A percentile compares a stretch with the other conserved stretches of the same genome.
Evolutionary conservation across 2,797 vertebrate genomes (phyloP).

Genomic region (Denticeps clupeoides): DNA sequence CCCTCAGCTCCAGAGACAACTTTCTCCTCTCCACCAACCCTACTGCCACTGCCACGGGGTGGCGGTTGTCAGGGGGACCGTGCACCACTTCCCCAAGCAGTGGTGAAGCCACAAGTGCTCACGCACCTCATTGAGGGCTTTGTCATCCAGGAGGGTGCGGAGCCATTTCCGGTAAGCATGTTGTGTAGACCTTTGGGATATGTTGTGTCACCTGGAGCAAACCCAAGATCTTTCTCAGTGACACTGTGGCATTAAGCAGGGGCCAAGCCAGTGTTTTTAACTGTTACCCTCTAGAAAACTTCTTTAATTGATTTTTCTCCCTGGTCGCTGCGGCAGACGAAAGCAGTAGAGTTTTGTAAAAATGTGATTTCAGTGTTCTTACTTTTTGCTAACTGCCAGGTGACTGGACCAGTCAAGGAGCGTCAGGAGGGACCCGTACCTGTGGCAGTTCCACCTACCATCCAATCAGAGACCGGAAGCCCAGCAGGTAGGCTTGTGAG

Average conservation of each 20-base stretch:
- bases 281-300: too few relatives aligned
- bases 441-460: slow-evolving; percentile 43
- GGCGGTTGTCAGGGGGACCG: slow-evolving; percentile 66
- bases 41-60: slow-evolving; percentile 61
- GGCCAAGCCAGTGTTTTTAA: background rate
- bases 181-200: too few relatives aligned
- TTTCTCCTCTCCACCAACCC: slow-evolving; percentile 56
- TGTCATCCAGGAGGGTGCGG: slow-evolving; percentile 97
- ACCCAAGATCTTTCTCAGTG: too few relatives aligned
- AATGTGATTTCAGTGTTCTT: background rate
- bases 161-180: slow-evolving; percentile 91
- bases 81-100: slow-evolving; percentile 84
- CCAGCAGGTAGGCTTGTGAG: slow-evolving; percentile 37
- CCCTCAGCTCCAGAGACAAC: slow-evolving; percentile 48
- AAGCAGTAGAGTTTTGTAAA: too few relatives aligned
- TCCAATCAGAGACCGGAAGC: slow-evolving; percentile 43
- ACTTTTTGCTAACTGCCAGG: slow-evolving; percentile 40
- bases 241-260: background rate
- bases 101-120: slow-evolving; percentile 97
- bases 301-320: too few relatives aligned
- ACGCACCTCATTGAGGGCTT: slow-evolving; percentile 98
- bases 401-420: slow-evolving; percentile 64
- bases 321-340: too few relatives aligned
- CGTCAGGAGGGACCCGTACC: slow-evolving; percentile 53
- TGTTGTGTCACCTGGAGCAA: too few relatives aligned